phyloP scores from a whole-genome alignment of 2,888 invertebrate species.

The Scrobipalpa costella region DNA sequence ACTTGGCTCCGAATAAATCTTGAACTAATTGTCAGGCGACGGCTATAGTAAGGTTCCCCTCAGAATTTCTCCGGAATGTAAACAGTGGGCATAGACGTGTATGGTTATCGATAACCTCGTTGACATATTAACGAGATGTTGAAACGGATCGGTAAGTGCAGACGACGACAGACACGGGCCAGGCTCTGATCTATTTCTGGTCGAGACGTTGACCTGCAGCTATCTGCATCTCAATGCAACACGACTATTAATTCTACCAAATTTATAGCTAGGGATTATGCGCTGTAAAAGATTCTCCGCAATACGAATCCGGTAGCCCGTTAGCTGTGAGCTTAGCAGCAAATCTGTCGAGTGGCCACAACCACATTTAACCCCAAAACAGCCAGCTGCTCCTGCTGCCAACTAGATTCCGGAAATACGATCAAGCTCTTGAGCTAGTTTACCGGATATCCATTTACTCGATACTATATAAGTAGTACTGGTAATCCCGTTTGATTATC shows the following conservation, averaged over 20 bases:
- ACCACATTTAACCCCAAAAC: neutral
- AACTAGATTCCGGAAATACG: constrained; percentile 16
- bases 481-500: too few species aligned
- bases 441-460: neutral
- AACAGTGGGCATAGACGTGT: constrained; percentile 53
- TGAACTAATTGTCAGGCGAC: constrained; percentile 15
- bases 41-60: constrained; percentile 8
- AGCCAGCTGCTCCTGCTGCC: constrained; percentile 1
- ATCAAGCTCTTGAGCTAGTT: constrained; percentile 1
- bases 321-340: constrained; percentile 5
- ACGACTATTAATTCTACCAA: constrained; percentile 41
- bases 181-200: constrained; percentile 70
- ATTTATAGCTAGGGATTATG: constrained; percentile 22
- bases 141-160: constrained; percentile 65
- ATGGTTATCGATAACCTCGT: constrained; percentile 68
- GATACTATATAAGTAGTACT: neutral
- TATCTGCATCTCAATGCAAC: constrained; percentile 57
- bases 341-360: neutral
- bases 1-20: constrained; percentile 31
- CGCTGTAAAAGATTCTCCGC: constrained; percentile 10
- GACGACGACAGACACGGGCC: constrained; percentile 69
- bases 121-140: constrained; percentile 75
- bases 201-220: constrained; percentile 72
- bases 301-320: neutral
- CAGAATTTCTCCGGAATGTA: constrained; percentile 40